A percentile compares a stretch with the other conserved stretches of the same genome.
These are phyloP conservation scores for Campodea augens DNA, from an alignment of 1,140 invertebrate species.

Conservation along the genomic window DNA sequence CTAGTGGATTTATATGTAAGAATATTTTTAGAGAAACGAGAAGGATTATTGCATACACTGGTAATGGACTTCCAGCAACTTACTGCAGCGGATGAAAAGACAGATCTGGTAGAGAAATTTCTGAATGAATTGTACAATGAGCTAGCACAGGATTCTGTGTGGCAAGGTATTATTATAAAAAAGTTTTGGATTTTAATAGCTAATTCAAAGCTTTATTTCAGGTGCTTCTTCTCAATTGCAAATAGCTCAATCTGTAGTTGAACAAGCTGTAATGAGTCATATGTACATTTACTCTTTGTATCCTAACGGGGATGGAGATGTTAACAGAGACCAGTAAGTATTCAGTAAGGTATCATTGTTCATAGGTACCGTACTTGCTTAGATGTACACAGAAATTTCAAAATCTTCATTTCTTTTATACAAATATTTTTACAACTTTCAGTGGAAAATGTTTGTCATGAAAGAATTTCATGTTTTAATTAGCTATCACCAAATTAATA, in stretches of 20 bases:
- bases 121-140: constrained; percentile 33
- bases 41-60: constrained; percentile 42
- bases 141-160: constrained; percentile 45
- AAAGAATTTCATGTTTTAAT: no score
- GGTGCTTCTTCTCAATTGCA: constrained; percentile 47
- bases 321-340: constrained; percentile 69
- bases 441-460: no score
- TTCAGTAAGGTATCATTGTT: not conserved
- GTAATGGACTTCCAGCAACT: constrained; percentile 53
- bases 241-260: constrained; percentile 47
- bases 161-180: constrained; percentile 34
- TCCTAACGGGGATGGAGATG: constrained; percentile 91
- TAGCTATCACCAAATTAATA: no score
- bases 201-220: constrained; percentile 19
- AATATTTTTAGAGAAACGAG: constrained; percentile 53
- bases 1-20: constrained; percentile 58
- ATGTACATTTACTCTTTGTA: constrained; percentile 87
- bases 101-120: constrained; percentile 47
- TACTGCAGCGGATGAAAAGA: constrained; percentile 63
- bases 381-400: no score
- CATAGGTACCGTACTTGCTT: constrained; percentile 3
- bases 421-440: no score
- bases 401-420: no score
- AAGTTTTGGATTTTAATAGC: constrained; percentile 8
- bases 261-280: constrained; percentile 61